phyloP scores from a whole-genome alignment of 2,113 vertebrate genomes.

The Numida meleagris region DNA sequence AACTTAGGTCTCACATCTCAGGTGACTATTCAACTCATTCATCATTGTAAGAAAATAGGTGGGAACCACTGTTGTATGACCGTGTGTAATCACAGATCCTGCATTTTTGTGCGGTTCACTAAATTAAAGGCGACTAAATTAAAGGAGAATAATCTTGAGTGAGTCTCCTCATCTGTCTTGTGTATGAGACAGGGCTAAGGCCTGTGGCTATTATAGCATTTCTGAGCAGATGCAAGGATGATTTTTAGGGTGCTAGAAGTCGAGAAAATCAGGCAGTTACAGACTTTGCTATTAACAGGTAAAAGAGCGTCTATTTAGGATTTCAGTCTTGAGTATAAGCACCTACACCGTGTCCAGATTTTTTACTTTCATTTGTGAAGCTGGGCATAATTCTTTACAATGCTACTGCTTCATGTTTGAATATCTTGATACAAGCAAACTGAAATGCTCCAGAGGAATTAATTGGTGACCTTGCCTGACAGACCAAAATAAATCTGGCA shows the following conservation, averaged over 20 bases:
- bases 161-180: neutral
- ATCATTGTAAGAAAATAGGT: neutral
- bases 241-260: neutral
- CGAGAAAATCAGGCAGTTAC: neutral
- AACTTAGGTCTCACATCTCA: neutral
- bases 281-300: neutral
- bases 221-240: neutral
- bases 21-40: neutral
- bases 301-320: neutral
- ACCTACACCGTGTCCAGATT: neutral
- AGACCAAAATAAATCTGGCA: slow-evolving; percentile 63
- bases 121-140: neutral
- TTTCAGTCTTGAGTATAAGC: neutral
- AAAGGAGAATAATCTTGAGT: neutral
- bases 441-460: slow-evolving; percentile 29
- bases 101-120: neutral
- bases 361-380: neutral
- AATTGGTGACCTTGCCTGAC: slow-evolving; percentile 64
- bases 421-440: slow-evolving; percentile 37
- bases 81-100: neutral
- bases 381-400: neutral
- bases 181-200: neutral
- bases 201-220: neutral
- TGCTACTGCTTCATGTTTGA: neutral
- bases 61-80: neutral